Conservation (phyloP, 2,797 vertebrate genomes). For the Acrossocheilus wenchowensis region DNA sequence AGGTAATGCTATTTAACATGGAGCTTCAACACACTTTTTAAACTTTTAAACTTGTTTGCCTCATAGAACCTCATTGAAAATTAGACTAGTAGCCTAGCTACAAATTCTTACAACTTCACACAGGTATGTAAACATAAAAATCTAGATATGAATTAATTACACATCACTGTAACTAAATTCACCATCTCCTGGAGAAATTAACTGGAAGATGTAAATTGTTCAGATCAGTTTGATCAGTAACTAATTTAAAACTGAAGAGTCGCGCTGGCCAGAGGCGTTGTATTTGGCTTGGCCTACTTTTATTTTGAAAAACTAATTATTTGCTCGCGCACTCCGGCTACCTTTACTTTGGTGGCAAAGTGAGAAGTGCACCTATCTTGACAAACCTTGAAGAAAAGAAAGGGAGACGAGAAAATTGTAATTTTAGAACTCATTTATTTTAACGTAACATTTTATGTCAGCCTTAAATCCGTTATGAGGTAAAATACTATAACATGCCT, state of each 20-base stretch:
- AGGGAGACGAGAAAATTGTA: rapidly evolving
- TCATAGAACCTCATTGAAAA: neutral
- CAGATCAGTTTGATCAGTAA: no score
- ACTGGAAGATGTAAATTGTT: no score
- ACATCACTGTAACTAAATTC: no score
- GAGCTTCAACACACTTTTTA: neutral
- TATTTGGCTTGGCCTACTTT: neutral
- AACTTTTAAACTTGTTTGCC: neutral
- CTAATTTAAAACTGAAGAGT: no score
- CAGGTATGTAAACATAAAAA: neutral
- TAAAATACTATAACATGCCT: neutral
- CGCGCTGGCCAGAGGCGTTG: neutral
- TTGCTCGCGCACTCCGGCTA: no score
- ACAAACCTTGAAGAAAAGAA: neutral
- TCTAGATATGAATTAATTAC: no score
- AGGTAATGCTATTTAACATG: neutral
- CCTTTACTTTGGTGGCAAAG: neutral
- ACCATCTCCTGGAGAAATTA: no score
- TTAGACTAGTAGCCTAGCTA: neutral
- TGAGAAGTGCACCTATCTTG: neutral
- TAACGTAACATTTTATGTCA: neutral
- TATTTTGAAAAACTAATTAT: neutral
- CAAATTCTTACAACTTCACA: neutral
- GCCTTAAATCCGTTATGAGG: neutral
- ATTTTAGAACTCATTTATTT: neutral